A percentile compares a stretch with the other conserved stretches of the same genome.
Evolutionary conservation across 1,140 invertebrate genomes (phyloP).

Genomic region (Drosophila littoralis): DNA sequence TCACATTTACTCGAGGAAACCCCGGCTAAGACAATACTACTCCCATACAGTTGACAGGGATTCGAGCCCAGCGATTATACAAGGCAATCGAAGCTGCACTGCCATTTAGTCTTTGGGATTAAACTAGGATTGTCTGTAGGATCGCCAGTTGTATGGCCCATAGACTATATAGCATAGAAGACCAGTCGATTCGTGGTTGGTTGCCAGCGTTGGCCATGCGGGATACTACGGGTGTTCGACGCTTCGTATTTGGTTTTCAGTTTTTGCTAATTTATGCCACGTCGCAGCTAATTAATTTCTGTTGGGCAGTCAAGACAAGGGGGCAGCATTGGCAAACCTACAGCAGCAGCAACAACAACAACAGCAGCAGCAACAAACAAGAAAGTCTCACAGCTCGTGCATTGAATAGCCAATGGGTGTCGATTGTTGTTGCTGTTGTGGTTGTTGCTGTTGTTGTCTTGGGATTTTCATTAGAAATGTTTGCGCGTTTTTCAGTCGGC

Average conservation of each 20-base stretch:
- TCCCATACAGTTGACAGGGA: too few species aligned
- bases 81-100: too few species aligned
- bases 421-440: constrained; percentile 18
- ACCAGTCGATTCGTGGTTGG: not conserved
- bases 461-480: constrained; percentile 74
- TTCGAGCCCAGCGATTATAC: too few species aligned
- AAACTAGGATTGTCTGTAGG: not conserved
- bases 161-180: not conserved
- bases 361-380: constrained; percentile 47
- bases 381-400: constrained; percentile 64
- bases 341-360: constrained; percentile 17
- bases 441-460: constrained; percentile 22
- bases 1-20: too few species aligned
- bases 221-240: not conserved
- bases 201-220: not conserved
- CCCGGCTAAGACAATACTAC: too few species aligned
- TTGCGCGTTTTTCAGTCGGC: constrained; percentile 58
- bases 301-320: constrained; percentile 55
- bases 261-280: constrained; percentile 76
- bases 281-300: constrained; percentile 77
- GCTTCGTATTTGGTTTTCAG: constrained; percentile 23
- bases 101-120: too few species aligned
- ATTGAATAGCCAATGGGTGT: constrained; percentile 56
- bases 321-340: constrained; percentile 36
- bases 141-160: not conserved